Base-by-base conservation (phyloP, 2,113 vertebrate species). In the Gallinago paraguaiae region DNA sequence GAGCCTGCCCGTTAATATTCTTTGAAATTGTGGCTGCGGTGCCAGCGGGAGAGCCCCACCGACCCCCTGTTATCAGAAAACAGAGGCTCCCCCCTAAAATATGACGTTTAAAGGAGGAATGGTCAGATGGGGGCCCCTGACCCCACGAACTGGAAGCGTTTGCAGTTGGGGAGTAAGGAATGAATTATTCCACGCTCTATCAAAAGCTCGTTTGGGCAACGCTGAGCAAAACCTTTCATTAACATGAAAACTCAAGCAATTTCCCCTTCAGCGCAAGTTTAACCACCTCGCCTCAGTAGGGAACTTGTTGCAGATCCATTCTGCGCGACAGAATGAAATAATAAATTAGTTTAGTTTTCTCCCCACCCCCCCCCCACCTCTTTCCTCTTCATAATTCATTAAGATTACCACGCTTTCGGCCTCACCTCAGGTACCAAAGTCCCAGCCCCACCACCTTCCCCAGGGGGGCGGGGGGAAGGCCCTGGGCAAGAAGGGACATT, bases 281-380 rank as follows among this genome's bases (percentile, higher is more conserved):
- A 37, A 65, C 69, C 75, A 69, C 30, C 82, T 92, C n/a, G 46
- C 61, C 86, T 81, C 72, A 25, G 70, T 1, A 6, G 6, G 54
- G 77, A 94, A 97, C 96, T 96, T 97, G 95, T 96, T 97, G 96
- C 95, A 85, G 81, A 88, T 67, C 91, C 72, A 37, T 56, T 18
- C 11, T 3, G 60, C 20, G 14, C 11, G 8, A 41, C 10, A 43
- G 41, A 43, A 43, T 43, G 13, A 43, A 43, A 43, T 43, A 43
- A 43, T 43, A 43, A 43, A 43, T 43, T 13, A 43, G 41, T 43
- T 43, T 43, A 43, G 41, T 43, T 43, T 33, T 31, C 17, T 19
- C 30, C 13, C 20, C 13, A 8, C 2, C 16, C 16, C 24, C 4
- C 5, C 2, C 16, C 16, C 24, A 3, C 5, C 9, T 20, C 4